A percentile compares a stretch with the other conserved stretches of the same genome.
phyloP scores from a whole-genome alignment of 2,113 vertebrate genomes.

The Anguilla japonica region DNA sequence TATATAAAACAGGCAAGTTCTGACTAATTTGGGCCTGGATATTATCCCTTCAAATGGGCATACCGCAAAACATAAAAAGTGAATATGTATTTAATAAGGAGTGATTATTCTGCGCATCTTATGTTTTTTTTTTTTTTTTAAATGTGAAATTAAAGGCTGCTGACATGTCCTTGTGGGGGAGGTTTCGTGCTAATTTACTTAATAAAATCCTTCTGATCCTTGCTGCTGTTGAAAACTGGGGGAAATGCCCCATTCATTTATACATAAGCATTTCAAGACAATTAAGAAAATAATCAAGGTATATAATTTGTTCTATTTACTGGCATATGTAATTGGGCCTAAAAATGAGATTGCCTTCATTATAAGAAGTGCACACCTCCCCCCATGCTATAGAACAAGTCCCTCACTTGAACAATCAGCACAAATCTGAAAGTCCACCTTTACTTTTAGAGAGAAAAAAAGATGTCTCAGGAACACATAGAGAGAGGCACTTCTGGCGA shows the following conservation, averaged over 20 bases:
- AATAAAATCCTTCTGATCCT: background rate
- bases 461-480: background rate
- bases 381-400: background rate
- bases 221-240: background rate
- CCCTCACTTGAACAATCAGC: background rate
- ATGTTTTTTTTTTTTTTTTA: background rate
- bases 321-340: background rate
- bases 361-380: background rate
- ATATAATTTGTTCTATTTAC: background rate
- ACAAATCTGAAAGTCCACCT: background rate
- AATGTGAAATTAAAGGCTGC: background rate
- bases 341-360: background rate
- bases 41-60: background rate
- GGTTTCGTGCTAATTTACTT: background rate
- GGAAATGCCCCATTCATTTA: background rate
- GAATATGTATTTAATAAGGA: background rate
- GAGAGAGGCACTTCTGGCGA: constrained; percentile 13
- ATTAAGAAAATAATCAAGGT: background rate
- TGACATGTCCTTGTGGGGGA: background rate
- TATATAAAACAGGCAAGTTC: constrained; percentile 4
- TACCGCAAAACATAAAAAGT: background rate
- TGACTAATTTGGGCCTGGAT: background rate
- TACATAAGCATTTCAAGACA: background rate
- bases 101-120: background rate
- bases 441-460: background rate